Evolutionary conservation across 2,113 vertebrate genomes (phyloP), one percentile per base, ranked within the genome.

Genomic region (Cnemophilus loriae): DNA sequence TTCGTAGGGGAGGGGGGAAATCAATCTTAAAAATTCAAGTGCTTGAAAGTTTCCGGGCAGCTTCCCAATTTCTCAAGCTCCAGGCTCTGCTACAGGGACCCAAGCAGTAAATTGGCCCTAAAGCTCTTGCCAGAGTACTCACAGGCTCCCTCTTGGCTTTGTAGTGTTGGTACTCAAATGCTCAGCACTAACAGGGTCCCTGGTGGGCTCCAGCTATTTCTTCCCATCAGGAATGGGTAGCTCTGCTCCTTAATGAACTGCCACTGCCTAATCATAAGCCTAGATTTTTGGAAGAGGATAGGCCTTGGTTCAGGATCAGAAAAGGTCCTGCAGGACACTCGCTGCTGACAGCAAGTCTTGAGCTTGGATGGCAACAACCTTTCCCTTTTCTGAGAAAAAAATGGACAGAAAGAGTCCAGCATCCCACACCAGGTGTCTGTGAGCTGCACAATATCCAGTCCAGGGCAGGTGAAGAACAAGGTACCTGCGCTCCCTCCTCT

Each of bases 11-110:
- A 83, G 30, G 7, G 41, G 37, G 7, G 5, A 90, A 81, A 91
- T 87, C 69, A 63, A 44, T 87, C 47, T 68, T 44, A 91, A 75
- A 71, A 84, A 70, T 56, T 28, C 39, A 82, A 95, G 60, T 26
- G 24, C 86, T 96, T 89, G 77, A 65, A 89, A 84, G 70, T 84
- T 95, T 95, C 91, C 79, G 87, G 93, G 89, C 89, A 89, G 42
- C n/a, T 46, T 94, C 67, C 89, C 87, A 95, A 13, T 57, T 95
- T 84, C 74, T 64, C 65, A 73, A 68, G 74, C 57, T 89, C 73
- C 44, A 78, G 68, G 49, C 57, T 89, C 46, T 76, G 60, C 87
- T 89, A 10, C n/a, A 64, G 53, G 50, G 74, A 94, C 71, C 15
- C 23, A 41, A 42, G 64, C 22, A 84, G 35, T 77, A 84, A 84